These are phyloP conservation scores for Sebastes minor DNA, from an alignment of 2,797 vertebrate genomes.

Conservation along the genomic window DNA sequence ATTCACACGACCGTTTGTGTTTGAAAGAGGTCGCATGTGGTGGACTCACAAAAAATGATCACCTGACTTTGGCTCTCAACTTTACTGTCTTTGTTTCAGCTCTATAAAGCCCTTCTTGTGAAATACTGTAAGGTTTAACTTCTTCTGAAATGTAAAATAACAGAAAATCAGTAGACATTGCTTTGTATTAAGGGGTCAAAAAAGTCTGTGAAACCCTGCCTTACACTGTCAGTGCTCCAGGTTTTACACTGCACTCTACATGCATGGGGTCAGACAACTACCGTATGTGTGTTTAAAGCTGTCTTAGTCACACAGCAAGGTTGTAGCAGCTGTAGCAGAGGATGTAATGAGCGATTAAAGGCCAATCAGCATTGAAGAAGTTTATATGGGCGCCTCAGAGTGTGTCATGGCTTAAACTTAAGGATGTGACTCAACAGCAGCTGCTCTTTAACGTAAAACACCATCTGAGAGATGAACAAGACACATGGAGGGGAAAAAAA, in stretches of 20 bases:
- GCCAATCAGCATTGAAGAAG: conserved; percentile 42
- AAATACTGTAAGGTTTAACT: background rate
- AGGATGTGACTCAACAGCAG: conserved; percentile 62
- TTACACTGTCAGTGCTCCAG: background rate
- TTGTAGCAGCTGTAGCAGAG: conserved; percentile 24
- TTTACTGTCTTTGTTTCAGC: background rate
- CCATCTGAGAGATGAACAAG: conserved; percentile 31
- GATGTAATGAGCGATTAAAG: conserved; percentile 53
- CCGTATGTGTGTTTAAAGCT: conserved; percentile 18
- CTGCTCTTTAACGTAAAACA: conserved; percentile 49
- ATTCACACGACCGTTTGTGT: background rate
- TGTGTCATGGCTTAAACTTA: conserved; percentile 36
- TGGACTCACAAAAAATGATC: too few relatives aligned
- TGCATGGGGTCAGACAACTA: background rate
- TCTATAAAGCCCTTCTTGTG: background rate
- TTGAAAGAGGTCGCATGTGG: too few relatives aligned
- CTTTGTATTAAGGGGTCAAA: background rate
- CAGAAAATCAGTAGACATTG: background rate
- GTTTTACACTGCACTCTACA: background rate
- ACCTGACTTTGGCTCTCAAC: background rate
- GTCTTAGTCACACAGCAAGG: conserved; percentile 15
- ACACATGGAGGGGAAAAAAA: background rate
- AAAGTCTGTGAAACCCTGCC: background rate
- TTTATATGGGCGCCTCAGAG: conserved; percentile 29
- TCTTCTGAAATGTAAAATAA: background rate